These are phyloP conservation scores for Chondrosia reniformis DNA, from an alignment of 37 sponge, comb jelly and placozoan genomes.

Conservation along the genomic window DNA sequence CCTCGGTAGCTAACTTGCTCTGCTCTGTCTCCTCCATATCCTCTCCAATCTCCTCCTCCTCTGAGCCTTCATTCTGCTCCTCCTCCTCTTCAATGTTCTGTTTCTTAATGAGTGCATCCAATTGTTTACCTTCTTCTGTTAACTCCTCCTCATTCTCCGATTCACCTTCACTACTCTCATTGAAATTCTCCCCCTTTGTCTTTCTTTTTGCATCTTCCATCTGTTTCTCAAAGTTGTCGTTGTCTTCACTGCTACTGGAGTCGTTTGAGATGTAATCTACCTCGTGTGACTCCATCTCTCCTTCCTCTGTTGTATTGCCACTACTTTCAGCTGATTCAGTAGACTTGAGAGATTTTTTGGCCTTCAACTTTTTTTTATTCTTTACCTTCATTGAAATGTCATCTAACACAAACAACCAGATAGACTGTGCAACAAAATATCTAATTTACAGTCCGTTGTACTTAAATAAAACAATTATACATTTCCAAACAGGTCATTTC, in stretches of 20 bases:
- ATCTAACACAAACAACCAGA: neutral
- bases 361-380: conserved; percentile 6
- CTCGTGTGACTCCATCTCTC: conserved; percentile 76
- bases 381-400: neutral
- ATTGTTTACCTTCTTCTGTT: conserved; percentile 70
- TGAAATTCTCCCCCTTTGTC: conserved; percentile 18
- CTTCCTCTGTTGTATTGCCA: conserved; percentile 75
- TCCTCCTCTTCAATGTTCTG: conserved; percentile 35
- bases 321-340: conserved; percentile 44
- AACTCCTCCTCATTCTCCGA: conserved; percentile 55
- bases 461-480: neutral
- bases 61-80: conserved; percentile 4
- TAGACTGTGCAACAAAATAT: neutral
- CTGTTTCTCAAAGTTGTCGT: conserved; percentile 25
- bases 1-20: conserved; percentile 16
- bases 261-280: conserved; percentile 86
- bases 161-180: conserved; percentile 59
- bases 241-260: conserved; percentile 26
- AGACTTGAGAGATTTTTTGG: conserved; percentile 27
- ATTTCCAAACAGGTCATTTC: neutral
- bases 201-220: conserved; percentile 8
- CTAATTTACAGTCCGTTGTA: neutral
- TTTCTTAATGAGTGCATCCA: conserved; percentile 72
- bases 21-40: neutral
- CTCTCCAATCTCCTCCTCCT: neutral